These are phyloP conservation scores for Drosophila novamexicana DNA, from an alignment of 1,140 invertebrate genomes.

Conservation along the genomic window DNA sequence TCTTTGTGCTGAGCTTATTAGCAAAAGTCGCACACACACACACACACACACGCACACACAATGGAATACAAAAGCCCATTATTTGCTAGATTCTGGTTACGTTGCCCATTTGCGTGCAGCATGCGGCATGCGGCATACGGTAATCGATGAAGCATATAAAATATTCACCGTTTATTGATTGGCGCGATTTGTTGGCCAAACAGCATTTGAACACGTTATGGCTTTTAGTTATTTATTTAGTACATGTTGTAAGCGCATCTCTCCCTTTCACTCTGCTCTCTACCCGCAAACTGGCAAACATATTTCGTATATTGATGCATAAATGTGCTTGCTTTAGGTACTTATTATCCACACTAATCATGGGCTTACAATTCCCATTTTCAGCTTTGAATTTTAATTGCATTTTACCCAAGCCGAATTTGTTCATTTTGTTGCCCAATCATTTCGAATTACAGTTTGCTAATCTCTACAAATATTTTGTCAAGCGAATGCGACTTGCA, in stretches of 20 bases:
- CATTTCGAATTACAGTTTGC: constrained; percentile 3
- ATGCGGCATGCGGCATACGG: constrained; percentile 11
- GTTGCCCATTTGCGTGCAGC: constrained; percentile 13
- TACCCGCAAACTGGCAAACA: background rate
- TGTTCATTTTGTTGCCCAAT: constrained; percentile 5
- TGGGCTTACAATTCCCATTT: constrained; percentile 8
- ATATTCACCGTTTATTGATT: constrained; percentile 41
- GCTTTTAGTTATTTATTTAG: constrained; percentile 24
- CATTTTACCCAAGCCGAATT: constrained; percentile 4
- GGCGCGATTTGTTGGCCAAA: constrained; percentile 8
- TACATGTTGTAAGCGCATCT: background rate
- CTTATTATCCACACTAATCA: constrained; percentile 17
- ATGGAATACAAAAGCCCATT: constrained; percentile 16
- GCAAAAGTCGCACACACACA: constrained; percentile 20
- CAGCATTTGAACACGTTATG: constrained; percentile 14
- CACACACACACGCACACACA: constrained; percentile 4
- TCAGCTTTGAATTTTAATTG: constrained; percentile 19
- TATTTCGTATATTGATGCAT: constrained; percentile 11
- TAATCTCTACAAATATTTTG: background rate
- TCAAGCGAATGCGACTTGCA: background rate
- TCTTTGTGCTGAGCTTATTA: constrained; percentile 23
- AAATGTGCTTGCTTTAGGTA: background rate
- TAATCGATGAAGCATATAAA: constrained; percentile 30
- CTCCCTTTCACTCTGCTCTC: no score
- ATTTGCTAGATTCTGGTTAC: constrained; percentile 17